Conservation (phyloP, 2,113 vertebrate species). For the Psittacus erithacus region DNA sequence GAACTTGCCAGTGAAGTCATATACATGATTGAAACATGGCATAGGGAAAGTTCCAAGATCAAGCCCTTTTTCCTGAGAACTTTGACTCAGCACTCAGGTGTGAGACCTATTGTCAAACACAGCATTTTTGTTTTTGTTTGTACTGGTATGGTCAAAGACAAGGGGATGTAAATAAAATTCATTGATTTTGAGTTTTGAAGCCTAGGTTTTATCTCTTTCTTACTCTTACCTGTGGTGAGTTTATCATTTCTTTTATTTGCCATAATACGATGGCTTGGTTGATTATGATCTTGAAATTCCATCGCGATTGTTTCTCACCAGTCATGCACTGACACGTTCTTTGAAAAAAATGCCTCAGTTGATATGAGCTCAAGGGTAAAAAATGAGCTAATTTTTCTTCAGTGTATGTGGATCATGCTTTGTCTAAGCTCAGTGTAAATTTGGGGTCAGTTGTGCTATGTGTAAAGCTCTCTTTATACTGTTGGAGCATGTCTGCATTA, state of each 20-base stretch:
- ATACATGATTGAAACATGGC: rapidly evolving
- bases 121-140: not conserved
- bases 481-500: not conserved
- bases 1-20: not conserved
- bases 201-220: not conserved
- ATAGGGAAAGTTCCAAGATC: not conserved
- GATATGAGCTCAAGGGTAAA: not conserved
- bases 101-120: not conserved
- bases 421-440: conserved; percentile 5
- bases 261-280: not conserved
- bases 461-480: not conserved
- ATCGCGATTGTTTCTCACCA: not conserved
- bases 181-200: not conserved
- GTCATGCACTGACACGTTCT: not conserved
- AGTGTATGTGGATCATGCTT: not conserved
- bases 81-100: not conserved
- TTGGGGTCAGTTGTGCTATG: not conserved
- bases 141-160: not conserved
- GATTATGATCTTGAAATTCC: not conserved
- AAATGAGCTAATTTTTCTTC: not conserved
- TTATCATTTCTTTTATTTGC: not conserved
- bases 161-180: not conserved
- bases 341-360: not conserved
- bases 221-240: not conserved
- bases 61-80: not conserved